Evolutionary conservation across 1,140 invertebrate genomes (phyloP), one percentile per base, ranked within the genome.

Genomic region (Ylistrum balloti): DNA sequence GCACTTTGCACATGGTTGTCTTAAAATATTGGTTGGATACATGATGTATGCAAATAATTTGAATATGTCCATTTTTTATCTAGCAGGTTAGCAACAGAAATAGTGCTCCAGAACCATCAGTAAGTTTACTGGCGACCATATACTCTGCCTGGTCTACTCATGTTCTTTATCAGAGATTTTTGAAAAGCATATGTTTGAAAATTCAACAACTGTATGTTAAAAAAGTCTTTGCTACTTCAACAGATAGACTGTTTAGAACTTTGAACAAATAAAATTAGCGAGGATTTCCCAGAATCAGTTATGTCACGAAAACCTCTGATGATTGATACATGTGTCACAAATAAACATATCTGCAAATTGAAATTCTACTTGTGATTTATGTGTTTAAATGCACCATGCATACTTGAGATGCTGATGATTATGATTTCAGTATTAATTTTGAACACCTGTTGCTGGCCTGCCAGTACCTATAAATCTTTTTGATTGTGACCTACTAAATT

Each of bases 31-130:
- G 45, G 20, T 20, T 38, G 35, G 35, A 48, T 20, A 48, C 11
- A 48, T 48, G 22, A 13, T 48, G 45, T 17, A 48, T 48, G 45
- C 45, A 48, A 20, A 48, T 48, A 48, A 38, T 38, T 48, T 74
- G n/a, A 74, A 28, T 11, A 1, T 74, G n/a, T 74, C 56, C 56
- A 74, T 74, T 28, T 74, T 74, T 74, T n/a, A 28, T 74, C 56
- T 28, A 74, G 22, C 56, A 74, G 56, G 56, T n/a, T 74, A 74
- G 56, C 56, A 74, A 74, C 56, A 74, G 56, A 74, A 74, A 74
- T 74, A 74, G 56, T 74, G 28, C 56, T 28, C 56, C 56, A 74
- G 56, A 74, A n/a, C 56, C 56, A 28, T 74, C 56, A 74, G 56
- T 74, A 74, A 74, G 56, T 74, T 74, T 74, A 7, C 28, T 74